Percentiles rank a stretch among this genome's conserved stretches.
phyloP scores from a whole-genome alignment of 2,797 vertebrate species.

The Nannoperca australis region DNA sequence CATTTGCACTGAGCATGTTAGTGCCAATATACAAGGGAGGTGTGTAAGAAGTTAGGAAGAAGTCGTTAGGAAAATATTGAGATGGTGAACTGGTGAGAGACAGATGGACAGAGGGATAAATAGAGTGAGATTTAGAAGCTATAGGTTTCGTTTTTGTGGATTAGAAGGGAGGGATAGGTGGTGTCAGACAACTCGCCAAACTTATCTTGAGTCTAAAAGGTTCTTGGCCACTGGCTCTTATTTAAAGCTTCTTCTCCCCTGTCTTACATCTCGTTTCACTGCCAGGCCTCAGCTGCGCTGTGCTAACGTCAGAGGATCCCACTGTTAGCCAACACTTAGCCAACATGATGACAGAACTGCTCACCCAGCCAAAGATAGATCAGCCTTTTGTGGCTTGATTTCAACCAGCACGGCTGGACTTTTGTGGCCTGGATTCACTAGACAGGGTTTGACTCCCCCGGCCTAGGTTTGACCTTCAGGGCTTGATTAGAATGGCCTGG shows the following conservation, averaged over 20 bases:
- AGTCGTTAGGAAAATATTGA: slow-evolving; percentile 49
- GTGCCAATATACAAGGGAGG: slow-evolving; percentile 25
- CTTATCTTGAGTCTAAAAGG: slow-evolving; percentile 54
- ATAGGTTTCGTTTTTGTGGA: slow-evolving; percentile 41
- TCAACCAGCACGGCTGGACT: slow-evolving; percentile 52
- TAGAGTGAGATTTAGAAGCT: slow-evolving; percentile 31
- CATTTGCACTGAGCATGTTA: neutral
- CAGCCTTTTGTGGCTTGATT: slow-evolving; percentile 60
- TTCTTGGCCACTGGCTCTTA: slow-evolving; percentile 43
- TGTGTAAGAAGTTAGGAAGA: slow-evolving; percentile 1
- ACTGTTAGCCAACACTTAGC: slow-evolving; percentile 68
- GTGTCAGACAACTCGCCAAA: slow-evolving; percentile 42
- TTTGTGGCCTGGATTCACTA: slow-evolving; percentile 60
- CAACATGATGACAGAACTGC: slow-evolving; percentile 72
- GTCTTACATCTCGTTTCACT: slow-evolving; percentile 60
- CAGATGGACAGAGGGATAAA: slow-evolving; percentile 44
- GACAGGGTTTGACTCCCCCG: slow-evolving; percentile 35
- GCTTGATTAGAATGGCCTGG: slow-evolving; percentile 55
- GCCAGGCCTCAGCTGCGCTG: slow-evolving; percentile 70
- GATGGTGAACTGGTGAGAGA: slow-evolving; percentile 47
- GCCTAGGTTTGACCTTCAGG: slow-evolving; percentile 49
- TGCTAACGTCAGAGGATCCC: slow-evolving; percentile 72
- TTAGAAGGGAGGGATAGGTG: slow-evolving; percentile 39
- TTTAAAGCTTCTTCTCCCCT: slow-evolving; percentile 58
- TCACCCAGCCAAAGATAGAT: slow-evolving; percentile 68